These are phyloP conservation scores for Drosophila pachea DNA, from an alignment of 1,140 invertebrate species.

Conservation along the genomic window DNA sequence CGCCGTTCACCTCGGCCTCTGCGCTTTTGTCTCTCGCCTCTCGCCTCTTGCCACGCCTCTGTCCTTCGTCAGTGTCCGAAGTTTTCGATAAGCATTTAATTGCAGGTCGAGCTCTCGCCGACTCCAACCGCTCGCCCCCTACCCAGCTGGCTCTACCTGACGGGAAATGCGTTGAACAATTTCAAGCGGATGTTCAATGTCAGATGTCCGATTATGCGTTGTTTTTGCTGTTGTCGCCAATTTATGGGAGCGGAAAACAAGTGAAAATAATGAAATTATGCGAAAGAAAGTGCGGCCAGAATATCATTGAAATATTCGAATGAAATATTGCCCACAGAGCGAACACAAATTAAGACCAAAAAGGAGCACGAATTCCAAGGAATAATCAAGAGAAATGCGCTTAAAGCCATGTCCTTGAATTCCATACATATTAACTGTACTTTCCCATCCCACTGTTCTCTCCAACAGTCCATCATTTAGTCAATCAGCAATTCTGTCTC, in stretches of 20 bases:
- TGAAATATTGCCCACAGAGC: too few species aligned
- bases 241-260: slow-evolving; percentile 51
- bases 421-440: too few species aligned
- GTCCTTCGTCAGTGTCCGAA: slow-evolving; percentile 34
- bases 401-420: too few species aligned
- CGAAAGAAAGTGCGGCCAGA: not conserved
- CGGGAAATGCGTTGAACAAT: slow-evolving; percentile 67
- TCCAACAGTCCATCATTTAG: too few species aligned
- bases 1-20: slow-evolving; percentile 25
- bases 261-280: slow-evolving; percentile 43
- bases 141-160: slow-evolving; percentile 13
- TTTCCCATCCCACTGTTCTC: too few species aligned
- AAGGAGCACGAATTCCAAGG: too few species aligned
- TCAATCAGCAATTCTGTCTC: not conserved
- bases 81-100: slow-evolving; percentile 74
- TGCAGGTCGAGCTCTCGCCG: slow-evolving; percentile 64
- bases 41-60: not conserved
- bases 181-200: slow-evolving; percentile 72
- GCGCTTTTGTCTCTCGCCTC: slow-evolving; percentile 38
- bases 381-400: too few species aligned
- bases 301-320: slow-evolving; percentile 10
- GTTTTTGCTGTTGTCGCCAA: slow-evolving; percentile 37
- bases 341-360: too few species aligned
- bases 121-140: not conserved
- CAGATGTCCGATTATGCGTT: slow-evolving; percentile 47